Evolutionary conservation across 2,113 vertebrate species (phyloP).

Genomic region (Onychostoma macrolepis): DNA sequence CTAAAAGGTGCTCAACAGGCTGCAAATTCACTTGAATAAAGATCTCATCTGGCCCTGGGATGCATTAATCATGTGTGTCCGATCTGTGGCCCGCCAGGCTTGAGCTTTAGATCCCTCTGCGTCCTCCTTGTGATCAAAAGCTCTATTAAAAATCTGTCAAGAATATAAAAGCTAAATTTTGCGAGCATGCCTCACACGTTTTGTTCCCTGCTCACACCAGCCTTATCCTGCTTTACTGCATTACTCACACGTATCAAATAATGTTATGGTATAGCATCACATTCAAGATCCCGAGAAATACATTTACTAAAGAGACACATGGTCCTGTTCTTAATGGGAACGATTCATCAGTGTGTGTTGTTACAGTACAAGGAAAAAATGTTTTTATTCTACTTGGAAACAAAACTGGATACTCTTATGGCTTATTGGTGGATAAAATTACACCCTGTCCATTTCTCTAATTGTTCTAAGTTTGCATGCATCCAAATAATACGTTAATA

Average conservation of each 20-base stretch:
- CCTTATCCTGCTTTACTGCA: neutral
- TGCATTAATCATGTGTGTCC: slow-evolving; percentile 54
- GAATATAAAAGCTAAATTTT: slow-evolving; percentile 29
- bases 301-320: neutral
- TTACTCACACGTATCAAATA: neutral
- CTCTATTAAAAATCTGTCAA: slow-evolving; percentile 48
- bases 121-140: slow-evolving; percentile 53
- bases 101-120: slow-evolving; percentile 43
- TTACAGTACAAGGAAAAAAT: no score
- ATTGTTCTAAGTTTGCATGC: no score
- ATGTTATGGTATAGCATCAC: neutral
- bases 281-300: neutral
- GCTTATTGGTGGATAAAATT: neutral
- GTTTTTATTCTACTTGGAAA: neutral
- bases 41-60: slow-evolving; percentile 29
- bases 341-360: neutral
- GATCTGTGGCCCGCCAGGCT: slow-evolving; percentile 35
- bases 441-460: neutral
- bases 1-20: slow-evolving; percentile 46
- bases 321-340: neutral
- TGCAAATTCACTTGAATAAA: slow-evolving; percentile 31
- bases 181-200: slow-evolving; percentile 17
- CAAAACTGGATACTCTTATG: neutral
- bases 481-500: neutral
- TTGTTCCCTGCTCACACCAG: neutral